A percentile compares a stretch with the other conserved stretches of the same genome.
These are phyloP conservation scores for Sarcophaga caerulescens DNA, from an alignment of 2,888 invertebrate genomes.

Conservation along the genomic window DNA sequence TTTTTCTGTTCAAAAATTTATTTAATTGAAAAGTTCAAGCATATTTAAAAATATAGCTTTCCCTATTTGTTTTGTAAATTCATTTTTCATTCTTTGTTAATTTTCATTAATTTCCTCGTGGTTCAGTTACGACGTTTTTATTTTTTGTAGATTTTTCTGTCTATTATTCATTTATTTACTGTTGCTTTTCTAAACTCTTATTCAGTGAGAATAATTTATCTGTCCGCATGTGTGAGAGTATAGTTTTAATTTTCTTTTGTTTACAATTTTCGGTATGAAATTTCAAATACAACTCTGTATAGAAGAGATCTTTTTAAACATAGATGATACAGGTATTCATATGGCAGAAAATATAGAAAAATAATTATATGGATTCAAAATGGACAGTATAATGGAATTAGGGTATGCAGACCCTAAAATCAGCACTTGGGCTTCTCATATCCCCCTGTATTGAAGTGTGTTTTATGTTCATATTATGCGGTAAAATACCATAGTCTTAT, in stretches of 20 bases:
- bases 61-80: not conserved
- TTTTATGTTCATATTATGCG: no score
- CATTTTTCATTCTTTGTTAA: constrained; percentile 16
- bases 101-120: constrained; percentile 64
- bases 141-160: constrained; percentile 24
- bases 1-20: constrained; percentile 37
- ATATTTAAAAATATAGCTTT: not conserved
- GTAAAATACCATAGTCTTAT: no score
- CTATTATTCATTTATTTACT: constrained; percentile 48
- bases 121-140: constrained; percentile 56
- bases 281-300: constrained; percentile 47
- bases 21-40: not conserved
- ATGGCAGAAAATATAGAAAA: no score
- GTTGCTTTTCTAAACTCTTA: constrained; percentile 40
- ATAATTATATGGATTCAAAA: no score
- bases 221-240: constrained; percentile 2
- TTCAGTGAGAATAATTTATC: not conserved
- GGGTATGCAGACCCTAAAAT: no score
- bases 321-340: constrained; percentile 2
- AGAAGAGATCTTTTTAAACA: constrained; percentile 23
- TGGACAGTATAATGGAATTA: no score
- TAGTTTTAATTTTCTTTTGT: constrained; percentile 52
- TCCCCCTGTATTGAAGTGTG: no score
- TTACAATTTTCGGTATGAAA: constrained; percentile 41
- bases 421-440: no score